These are phyloP conservation scores for Carassius auratus DNA, from an alignment of 2,113 vertebrate species.

Conservation along the genomic window DNA sequence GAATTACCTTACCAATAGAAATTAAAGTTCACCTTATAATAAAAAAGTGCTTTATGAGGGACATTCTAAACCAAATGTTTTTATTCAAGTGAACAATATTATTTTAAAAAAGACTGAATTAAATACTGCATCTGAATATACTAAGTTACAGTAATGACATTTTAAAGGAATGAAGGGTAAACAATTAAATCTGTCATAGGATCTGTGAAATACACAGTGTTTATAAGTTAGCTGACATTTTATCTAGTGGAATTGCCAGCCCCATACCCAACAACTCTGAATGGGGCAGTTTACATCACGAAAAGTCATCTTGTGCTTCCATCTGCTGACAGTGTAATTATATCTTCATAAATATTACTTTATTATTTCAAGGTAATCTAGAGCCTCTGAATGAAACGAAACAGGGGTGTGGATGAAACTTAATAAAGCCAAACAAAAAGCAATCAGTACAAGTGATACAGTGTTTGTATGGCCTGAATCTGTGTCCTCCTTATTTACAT, in stretches of 20 bases:
- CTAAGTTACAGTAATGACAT: not conserved
- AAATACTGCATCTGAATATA: not conserved
- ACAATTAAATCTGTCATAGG: not conserved
- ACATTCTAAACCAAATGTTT: not conserved
- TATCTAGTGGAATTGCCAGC: not conserved
- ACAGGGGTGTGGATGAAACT: not conserved
- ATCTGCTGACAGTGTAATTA: not conserved
- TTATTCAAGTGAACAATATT: not conserved
- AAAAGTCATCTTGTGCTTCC: not conserved
- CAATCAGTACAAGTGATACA: slow-evolving; percentile 6
- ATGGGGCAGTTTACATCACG: not conserved
- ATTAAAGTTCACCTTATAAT: no score
- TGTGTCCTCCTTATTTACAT: not conserved
- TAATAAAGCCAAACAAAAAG: not conserved
- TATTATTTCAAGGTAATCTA: slow-evolving; percentile 16
- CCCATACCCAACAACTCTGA: not conserved
- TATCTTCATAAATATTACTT: not conserved
- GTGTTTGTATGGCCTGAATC: not conserved
- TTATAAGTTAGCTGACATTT: not conserved
- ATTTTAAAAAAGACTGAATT: not conserved
- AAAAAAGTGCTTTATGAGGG: not conserved
- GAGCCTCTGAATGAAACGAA: slow-evolving; percentile 1
- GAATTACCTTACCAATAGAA: no score
- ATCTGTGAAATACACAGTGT: not conserved
- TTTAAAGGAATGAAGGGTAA: not conserved